These are phyloP conservation scores for Drosophila malerkotliana DNA, from an alignment of 1,140 invertebrate species.

Conservation along the genomic window DNA sequence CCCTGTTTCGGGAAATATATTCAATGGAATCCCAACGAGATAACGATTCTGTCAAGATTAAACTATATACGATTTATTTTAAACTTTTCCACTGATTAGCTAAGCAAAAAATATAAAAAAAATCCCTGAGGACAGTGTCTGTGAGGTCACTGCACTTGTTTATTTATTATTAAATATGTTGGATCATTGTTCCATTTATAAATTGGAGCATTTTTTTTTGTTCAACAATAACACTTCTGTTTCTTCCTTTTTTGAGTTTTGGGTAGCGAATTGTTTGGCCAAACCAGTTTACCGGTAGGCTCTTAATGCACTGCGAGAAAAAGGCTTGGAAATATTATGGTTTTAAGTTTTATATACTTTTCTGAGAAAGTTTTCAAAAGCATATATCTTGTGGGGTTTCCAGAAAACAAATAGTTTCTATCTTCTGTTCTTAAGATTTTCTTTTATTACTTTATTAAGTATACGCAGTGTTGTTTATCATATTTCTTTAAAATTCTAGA, in stretches of 20 bases:
- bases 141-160: slow-evolving; percentile 38
- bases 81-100: slow-evolving; percentile 21
- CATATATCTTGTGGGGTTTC: too few species aligned
- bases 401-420: too few species aligned
- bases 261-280: slow-evolving; percentile 27
- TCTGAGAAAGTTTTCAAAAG: background rate
- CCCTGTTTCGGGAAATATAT: slow-evolving; percentile 16
- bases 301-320: slow-evolving; percentile 10
- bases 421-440: too few species aligned
- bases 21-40: slow-evolving; percentile 9
- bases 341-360: too few species aligned
- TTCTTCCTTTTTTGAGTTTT: slow-evolving; percentile 3
- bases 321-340: too few species aligned
- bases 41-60: slow-evolving; percentile 11
- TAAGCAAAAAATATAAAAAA: background rate
- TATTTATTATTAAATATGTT: slow-evolving; percentile 22
- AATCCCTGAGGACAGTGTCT: background rate
- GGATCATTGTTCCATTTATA: slow-evolving; percentile 39
- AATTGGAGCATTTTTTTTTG: slow-evolving; percentile 36
- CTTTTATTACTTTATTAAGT: background rate
- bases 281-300: slow-evolving; percentile 27
- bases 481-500: too few species aligned
- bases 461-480: background rate
- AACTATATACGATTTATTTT: slow-evolving; percentile 35
- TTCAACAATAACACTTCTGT: slow-evolving; percentile 23